Percentiles rank a stretch among this genome's conserved stretches.
Conservation (phyloP, 1,140 invertebrate species). For the Physella acuta region DNA sequence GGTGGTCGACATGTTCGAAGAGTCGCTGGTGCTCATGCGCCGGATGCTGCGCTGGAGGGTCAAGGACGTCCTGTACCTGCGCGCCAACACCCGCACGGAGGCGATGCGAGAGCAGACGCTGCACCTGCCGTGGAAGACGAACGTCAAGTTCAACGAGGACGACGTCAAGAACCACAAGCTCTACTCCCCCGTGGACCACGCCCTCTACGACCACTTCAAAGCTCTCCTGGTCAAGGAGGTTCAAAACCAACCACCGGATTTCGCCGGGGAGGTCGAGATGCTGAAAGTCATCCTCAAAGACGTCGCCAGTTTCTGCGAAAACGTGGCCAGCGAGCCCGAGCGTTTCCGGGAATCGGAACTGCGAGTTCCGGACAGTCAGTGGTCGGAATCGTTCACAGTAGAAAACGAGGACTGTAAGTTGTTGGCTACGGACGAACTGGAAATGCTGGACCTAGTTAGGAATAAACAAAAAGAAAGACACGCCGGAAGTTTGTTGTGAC, state of each 20-base stretch:
- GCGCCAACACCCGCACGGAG: not conserved
- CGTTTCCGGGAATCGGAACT: not conserved
- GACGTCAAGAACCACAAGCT: not conserved
- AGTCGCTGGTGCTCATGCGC: slow-evolving; percentile 61
- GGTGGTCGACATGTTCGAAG: slow-evolving; percentile 62
- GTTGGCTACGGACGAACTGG: not conserved
- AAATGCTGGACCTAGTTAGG: not conserved
- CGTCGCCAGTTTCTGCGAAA: not conserved
- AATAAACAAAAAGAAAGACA: not conserved
- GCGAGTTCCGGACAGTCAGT: not conserved
- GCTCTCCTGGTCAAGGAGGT: not conserved
- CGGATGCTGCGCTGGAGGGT: slow-evolving; percentile 61
- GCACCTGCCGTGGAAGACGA: not conserved
- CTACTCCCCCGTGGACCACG: not conserved
- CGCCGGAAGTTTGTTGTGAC: too few species aligned
- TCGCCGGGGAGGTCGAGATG: not conserved
- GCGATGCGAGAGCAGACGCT: not conserved
- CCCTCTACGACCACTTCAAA: not conserved
- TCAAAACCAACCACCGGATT: not conserved
- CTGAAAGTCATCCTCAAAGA: not conserved
- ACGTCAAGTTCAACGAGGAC: not conserved
- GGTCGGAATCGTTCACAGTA: not conserved
- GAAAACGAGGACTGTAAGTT: not conserved
- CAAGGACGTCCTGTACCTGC: slow-evolving; percentile 52
- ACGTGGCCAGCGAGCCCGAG: not conserved